Conservation (phyloP, 2,888 invertebrate genomes). For the Xanthia icteritia region DNA sequence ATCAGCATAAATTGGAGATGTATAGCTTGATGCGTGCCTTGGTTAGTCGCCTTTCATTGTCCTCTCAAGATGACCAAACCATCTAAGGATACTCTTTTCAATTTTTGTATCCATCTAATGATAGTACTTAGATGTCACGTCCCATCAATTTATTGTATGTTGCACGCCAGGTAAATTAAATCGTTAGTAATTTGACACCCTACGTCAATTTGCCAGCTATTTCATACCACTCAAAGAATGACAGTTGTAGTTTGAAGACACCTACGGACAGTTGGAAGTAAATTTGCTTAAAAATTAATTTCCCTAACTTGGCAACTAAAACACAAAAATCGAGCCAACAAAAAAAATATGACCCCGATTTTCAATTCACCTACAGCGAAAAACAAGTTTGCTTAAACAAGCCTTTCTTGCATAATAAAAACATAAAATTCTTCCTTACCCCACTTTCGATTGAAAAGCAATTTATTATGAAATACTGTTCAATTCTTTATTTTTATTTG, state of each 20-base stretch:
- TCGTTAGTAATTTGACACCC: too few relatives aligned
- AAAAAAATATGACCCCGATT: neutral
- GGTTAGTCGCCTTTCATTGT: too few relatives aligned
- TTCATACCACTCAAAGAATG: neutral
- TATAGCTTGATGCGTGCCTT: too few relatives aligned
- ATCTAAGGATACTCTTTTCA: too few relatives aligned
- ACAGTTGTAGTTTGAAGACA: neutral
- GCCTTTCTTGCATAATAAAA: constrained; percentile 24
- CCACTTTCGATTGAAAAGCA: constrained; percentile 26
- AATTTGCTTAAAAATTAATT: neutral
- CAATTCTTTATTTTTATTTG: constrained; percentile 47
- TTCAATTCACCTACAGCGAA: neutral
- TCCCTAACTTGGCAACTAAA: too few relatives aligned
- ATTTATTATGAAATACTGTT: constrained; percentile 41
- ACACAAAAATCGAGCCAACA: neutral
- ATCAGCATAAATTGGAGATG: too few relatives aligned
- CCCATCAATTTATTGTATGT: too few relatives aligned
- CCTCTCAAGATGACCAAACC: too few relatives aligned
- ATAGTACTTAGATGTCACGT: too few relatives aligned
- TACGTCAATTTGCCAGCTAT: neutral
- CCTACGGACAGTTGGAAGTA: neutral
- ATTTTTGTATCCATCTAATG: too few relatives aligned
- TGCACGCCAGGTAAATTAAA: too few relatives aligned
- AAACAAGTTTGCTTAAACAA: neutral
- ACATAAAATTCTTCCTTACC: constrained; percentile 46